Evolutionary conservation across 2,113 vertebrate genomes (phyloP).

Genomic region (Smithornis capensis): DNA sequence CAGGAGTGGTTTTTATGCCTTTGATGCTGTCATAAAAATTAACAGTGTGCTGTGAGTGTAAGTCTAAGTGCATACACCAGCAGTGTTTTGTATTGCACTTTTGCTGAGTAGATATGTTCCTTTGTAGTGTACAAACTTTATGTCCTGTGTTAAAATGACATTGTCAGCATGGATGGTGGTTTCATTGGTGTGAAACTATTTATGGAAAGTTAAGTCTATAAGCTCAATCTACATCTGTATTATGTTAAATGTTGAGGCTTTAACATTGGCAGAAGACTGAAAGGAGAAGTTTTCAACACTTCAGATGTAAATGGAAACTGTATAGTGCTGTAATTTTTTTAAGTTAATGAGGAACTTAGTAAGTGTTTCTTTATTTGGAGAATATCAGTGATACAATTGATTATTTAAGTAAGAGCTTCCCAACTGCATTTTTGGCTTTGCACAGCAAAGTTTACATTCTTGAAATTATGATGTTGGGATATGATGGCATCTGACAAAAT

Average conservation of each 20-base stretch:
- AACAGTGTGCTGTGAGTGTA: not conserved
- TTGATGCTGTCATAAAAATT: not conserved
- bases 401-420: not conserved
- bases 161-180: not conserved
- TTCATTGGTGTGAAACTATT: not conserved
- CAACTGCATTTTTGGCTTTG: not conserved
- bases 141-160: not conserved
- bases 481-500: not conserved
- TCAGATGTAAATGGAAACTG: not conserved
- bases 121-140: not conserved
- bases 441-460: not conserved
- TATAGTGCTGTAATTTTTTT: not conserved
- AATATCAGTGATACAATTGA: not conserved
- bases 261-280: not conserved
- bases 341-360: not conserved
- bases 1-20: not conserved
- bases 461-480: not conserved
- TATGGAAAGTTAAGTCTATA: not conserved
- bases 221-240: not conserved
- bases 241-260: not conserved
- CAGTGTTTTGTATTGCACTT: not conserved
- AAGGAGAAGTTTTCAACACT: not conserved
- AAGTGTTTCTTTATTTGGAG: not conserved
- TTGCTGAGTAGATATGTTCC: not conserved
- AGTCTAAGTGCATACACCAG: not conserved